Percentiles rank a stretch among this genome's conserved stretches.
phyloP scores from a whole-genome alignment of 2,113 vertebrate species.

The Gavialis gangeticus region DNA sequence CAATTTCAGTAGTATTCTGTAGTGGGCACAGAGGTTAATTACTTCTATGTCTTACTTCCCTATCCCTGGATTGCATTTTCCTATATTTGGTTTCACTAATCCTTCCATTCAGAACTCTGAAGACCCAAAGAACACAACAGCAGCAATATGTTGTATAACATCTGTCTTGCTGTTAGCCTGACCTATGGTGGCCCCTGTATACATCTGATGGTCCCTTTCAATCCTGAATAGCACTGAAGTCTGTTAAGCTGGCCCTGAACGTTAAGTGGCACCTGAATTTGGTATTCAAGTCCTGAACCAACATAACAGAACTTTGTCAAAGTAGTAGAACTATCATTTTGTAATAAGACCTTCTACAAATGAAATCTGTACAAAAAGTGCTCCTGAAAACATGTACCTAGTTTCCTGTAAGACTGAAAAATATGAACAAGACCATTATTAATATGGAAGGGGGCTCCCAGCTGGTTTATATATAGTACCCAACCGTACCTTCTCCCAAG shows the following conservation, averaged over 20 bases:
- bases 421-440: background rate
- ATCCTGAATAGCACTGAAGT: background rate
- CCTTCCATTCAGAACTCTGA: background rate
- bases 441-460: background rate
- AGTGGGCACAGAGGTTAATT: background rate
- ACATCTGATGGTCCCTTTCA: background rate
- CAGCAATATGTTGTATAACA: background rate
- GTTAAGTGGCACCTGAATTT: background rate
- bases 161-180: background rate
- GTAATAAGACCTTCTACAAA: background rate
- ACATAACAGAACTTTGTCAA: background rate
- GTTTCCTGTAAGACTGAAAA: background rate
- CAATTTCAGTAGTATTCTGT: background rate
- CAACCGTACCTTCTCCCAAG: conserved; percentile 93
- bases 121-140: background rate
- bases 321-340: background rate
- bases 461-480: background rate
- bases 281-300: background rate
- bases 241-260: background rate
- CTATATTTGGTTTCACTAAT: background rate
- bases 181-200: background rate
- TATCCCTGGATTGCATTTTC: background rate
- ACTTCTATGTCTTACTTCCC: background rate
- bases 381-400: background rate
- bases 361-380: background rate